Evolutionary conservation across 2,888 invertebrate species (phyloP), one percentile per base, ranked within the genome.

Genomic region (Hirtodrosophila histrioides): DNA sequence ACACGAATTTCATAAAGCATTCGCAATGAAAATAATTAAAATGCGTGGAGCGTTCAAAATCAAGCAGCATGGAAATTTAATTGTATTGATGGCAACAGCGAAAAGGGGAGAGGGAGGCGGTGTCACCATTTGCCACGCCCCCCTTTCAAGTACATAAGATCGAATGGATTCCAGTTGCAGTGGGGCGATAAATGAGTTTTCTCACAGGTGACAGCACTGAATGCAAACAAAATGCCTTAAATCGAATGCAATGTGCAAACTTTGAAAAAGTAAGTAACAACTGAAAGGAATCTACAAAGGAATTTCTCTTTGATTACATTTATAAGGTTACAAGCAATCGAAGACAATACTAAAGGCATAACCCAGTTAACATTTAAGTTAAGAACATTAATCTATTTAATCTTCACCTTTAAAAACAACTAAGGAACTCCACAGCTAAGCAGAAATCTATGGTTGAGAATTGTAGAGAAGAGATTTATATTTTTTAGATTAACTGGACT

Each of bases 31-130:
- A 87, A 87, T 83, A 83, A 83, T 83, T 83, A 86, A 83, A 87
- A 87, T 87, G 74, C 83, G 86, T 73, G 79, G 72, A 69, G 62
- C 82, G 85, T 87, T 85, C 74, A 82, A 82, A 82, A 82, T 82
- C 82, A 82, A 84, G 87, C 87, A 76, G 82, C 82, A 73, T 87
- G 87, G 78, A 82, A 87, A 82, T 82, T 82, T 87, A 82, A 82
- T 82, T 82, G 82, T 82, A 85, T 84, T 78, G 82, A 86, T 66
- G 73, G 75, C 36, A 54, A 46, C 29, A 41, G 37, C 37, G 17
- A 29, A 56, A 35, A 35, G 17, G 17, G 2, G 17, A 23, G 7
- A n/a, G 24, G 10, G 6, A 3, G 6, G 50, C 11, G 9, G 29
- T 6, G n/a, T 0, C 27, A 9, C 23, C 35, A 44, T 41, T 29